These are phyloP conservation scores for Ctenochaetus hawaiiensis DNA, from an alignment of 2,797 vertebrate species.

Conservation along the genomic window DNA sequence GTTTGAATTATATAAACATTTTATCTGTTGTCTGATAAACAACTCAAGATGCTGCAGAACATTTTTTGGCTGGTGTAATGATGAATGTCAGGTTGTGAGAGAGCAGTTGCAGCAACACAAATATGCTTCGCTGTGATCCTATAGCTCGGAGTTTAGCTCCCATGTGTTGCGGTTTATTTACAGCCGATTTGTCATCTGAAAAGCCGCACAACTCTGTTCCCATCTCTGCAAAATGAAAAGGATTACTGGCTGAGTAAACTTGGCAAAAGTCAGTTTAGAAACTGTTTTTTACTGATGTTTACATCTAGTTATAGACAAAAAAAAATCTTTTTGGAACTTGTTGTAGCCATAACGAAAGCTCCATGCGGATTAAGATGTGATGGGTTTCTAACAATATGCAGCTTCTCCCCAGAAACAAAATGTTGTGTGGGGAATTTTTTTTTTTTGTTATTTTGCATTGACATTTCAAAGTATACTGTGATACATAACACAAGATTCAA, in stretches of 20 bases:
- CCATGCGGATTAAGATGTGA: background rate
- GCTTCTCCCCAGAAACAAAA: no score
- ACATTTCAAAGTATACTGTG: no score
- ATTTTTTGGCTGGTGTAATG: no score
- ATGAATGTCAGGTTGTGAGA: slow-evolving; percentile 16
- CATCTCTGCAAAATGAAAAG: slow-evolving; percentile 17
- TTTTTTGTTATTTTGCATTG: no score
- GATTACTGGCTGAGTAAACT: slow-evolving; percentile 31
- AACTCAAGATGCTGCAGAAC: no score
- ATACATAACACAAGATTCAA: no score
- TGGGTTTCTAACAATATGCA: background rate
- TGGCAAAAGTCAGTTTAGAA: slow-evolving; percentile 1
- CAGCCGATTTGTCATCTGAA: slow-evolving; percentile 34
- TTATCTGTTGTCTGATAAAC: no score
- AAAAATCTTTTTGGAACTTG: background rate
- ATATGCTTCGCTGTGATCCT: slow-evolving; percentile 19
- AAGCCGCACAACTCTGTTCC: slow-evolving; percentile 16
- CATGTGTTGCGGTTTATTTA: slow-evolving; percentile 48
- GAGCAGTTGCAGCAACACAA: slow-evolving; percentile 26
- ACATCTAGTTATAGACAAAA: background rate
- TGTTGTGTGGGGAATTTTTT: no score
- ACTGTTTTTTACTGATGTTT: background rate
- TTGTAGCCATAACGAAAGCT: background rate
- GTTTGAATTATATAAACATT: background rate
- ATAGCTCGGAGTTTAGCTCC: slow-evolving; percentile 31